Evolutionary conservation across 2,888 invertebrate genomes (phyloP), one percentile per base, ranked within the genome.

Genomic region (Agrotis segetum): DNA sequence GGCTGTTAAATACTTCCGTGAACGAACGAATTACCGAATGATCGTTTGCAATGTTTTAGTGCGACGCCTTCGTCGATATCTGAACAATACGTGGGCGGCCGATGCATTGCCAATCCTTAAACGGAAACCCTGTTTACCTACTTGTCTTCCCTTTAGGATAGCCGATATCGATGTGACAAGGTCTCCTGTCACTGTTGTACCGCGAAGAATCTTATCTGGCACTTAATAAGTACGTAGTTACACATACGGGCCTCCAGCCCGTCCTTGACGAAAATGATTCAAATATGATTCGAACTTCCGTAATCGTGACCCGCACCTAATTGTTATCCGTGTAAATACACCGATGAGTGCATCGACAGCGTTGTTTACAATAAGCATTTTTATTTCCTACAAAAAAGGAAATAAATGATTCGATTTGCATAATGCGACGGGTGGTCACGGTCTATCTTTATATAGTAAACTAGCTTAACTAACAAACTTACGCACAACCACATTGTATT

Each of bases 21-120:
- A 92, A 90, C 87, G 88, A 88, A 90, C 88, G 90, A 92, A 92
- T 92, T 91, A 91, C 90, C 92, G 87, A 94, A 94, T 92, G 89
- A 91, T 91, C 88, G 88, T 92, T 93, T 90, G 92, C 91, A 91
- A 87, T 91, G 91, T 91, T 94, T 92, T 91, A 93, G 92, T 92
- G 87, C 88, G 90, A 93, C 92, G 93, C 93, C 93, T 93, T 87
- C 92, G 84, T 92, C 90, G 88, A 90, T 93, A 90, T 89, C 89
- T 87, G 91, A 90, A 89, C 89, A 88, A 88, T 88, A 89, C 91
- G 95, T 95, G 92, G 96, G 96, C 93, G 94, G 92, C 87, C 94
- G 93, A 93, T 94, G 95, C 95, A 95, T 93, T 94, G 91, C 89
- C 92, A 82, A 88, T 87, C 93, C 94, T 87, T 94, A 94, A 90